Evolutionary conservation across 2,888 invertebrate genomes (phyloP).

Genomic region (Aporophyla nigra): DNA sequence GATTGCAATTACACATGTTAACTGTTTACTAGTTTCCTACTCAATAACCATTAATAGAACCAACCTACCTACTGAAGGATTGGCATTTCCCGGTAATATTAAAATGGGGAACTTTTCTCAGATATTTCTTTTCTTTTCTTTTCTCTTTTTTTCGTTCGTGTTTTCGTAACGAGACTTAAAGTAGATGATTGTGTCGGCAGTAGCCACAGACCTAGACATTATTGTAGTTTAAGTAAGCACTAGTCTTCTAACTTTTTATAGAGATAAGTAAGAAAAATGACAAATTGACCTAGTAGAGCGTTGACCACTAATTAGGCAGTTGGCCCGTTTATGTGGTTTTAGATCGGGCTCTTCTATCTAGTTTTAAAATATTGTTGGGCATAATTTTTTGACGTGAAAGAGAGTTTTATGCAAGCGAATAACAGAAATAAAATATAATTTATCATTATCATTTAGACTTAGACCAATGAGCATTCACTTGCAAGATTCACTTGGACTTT

Average conservation of each 20-base stretch:
- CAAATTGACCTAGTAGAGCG: background rate
- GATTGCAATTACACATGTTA: conserved; percentile 32
- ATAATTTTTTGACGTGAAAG: background rate
- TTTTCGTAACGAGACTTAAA: background rate
- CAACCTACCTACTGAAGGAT: background rate
- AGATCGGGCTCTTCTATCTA: background rate
- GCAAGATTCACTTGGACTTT: no score
- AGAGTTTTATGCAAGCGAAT: no score
- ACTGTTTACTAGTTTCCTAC: conserved; percentile 13
- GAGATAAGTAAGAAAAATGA: background rate
- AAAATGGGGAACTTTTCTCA: background rate
- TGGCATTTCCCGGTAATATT: background rate
- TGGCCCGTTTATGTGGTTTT: background rate
- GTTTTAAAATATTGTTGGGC: background rate
- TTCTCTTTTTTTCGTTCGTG: no score
- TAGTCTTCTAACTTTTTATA: background rate
- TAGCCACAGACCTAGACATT: background rate
- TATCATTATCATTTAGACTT: no score
- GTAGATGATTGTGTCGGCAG: background rate
- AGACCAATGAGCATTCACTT: background rate
- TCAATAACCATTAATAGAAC: background rate
- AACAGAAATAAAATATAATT: background rate
- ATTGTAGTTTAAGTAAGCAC: background rate
- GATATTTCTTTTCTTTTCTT: no score
- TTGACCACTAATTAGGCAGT: background rate